A percentile compares a stretch with the other conserved stretches of the same genome.
These are phyloP conservation scores for Drosophila gaucha DNA, from an alignment of 2,888 invertebrate genomes.

Conservation along the genomic window DNA sequence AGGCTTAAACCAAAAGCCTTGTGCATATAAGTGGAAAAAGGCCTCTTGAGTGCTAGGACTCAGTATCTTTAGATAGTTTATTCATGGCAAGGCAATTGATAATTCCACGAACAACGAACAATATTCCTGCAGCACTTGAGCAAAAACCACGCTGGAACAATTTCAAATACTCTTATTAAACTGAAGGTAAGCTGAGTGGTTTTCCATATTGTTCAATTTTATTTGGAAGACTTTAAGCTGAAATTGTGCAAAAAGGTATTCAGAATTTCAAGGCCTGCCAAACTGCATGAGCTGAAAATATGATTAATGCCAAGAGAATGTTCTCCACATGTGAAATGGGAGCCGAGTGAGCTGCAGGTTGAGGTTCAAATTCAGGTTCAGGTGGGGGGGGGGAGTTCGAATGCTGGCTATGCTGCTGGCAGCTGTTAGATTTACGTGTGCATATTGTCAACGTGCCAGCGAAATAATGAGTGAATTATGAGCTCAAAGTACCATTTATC, in stretches of 20 bases:
- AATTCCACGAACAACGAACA: no score
- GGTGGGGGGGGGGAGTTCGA: not conserved
- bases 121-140: no score
- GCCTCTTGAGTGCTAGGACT: no score
- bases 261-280: conserved; percentile 9
- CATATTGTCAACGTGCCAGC: conserved; percentile 54
- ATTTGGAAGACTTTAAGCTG: not conserved
- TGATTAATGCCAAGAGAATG: conserved; percentile 52
- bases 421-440: conserved; percentile 33
- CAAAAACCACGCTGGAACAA: no score
- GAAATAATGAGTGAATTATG: conserved; percentile 59
- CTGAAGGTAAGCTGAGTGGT: not conserved
- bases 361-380: conserved; percentile 6
- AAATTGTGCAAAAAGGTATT: conserved; percentile 12
- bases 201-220: not conserved
- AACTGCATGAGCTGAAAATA: conserved; percentile 23
- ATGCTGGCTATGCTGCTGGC: conserved; percentile 18
- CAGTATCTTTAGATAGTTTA: no score
- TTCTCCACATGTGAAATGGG: not conserved
- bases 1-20: no score
- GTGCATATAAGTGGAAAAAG: no score
- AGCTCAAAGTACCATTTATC: conserved; percentile 36
- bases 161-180: no score
- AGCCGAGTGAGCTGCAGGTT: conserved; percentile 14
- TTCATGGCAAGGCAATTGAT: no score